phyloP scores from a whole-genome alignment of 1,140 invertebrate genomes.

The Zaprionus inermis region DNA sequence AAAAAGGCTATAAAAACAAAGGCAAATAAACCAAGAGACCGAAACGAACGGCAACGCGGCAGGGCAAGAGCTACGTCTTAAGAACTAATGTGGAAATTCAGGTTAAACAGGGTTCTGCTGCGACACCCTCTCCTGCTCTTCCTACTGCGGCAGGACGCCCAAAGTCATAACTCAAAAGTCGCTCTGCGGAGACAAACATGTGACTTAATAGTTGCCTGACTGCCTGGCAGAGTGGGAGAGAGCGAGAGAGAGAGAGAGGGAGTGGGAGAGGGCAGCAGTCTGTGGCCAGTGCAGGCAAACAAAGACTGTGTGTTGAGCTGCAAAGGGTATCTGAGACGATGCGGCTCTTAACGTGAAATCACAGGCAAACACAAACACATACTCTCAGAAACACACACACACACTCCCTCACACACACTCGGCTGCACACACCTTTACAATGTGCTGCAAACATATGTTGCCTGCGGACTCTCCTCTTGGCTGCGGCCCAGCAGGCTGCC shows the following conservation, averaged over 20 bases:
- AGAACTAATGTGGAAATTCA: constrained; percentile 77
- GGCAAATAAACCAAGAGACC: constrained; percentile 64
- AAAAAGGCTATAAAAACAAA: constrained; percentile 79
- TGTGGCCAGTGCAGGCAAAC: constrained; percentile 28
- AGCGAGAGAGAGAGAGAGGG: not conserved
- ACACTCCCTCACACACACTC: not conserved
- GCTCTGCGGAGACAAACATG: constrained; percentile 52
- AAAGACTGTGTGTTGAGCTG: constrained; percentile 31
- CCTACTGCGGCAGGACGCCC: no score
- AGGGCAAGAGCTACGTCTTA: not conserved
- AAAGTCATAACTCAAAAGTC: constrained; percentile 79
- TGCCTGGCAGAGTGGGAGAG: constrained; percentile 1
- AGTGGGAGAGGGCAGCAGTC: constrained; percentile 12
- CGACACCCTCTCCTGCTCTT: constrained; percentile 8
- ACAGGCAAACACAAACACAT: constrained; percentile 35
- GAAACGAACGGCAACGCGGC: constrained; percentile 15
- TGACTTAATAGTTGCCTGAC: constrained; percentile 59
- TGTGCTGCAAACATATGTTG: constrained; percentile 66
- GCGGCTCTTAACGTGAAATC: constrained; percentile 60
- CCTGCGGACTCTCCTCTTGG: constrained; percentile 19
- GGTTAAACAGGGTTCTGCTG: constrained; percentile 72
- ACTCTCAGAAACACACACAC: constrained; percentile 24
- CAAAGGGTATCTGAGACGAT: constrained; percentile 66
- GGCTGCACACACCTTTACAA: constrained; percentile 29
- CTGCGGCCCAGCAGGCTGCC: constrained; percentile 26